Evolutionary conservation across 1,140 invertebrate genomes (phyloP).

Genomic region (Solenopsis fugax): DNA sequence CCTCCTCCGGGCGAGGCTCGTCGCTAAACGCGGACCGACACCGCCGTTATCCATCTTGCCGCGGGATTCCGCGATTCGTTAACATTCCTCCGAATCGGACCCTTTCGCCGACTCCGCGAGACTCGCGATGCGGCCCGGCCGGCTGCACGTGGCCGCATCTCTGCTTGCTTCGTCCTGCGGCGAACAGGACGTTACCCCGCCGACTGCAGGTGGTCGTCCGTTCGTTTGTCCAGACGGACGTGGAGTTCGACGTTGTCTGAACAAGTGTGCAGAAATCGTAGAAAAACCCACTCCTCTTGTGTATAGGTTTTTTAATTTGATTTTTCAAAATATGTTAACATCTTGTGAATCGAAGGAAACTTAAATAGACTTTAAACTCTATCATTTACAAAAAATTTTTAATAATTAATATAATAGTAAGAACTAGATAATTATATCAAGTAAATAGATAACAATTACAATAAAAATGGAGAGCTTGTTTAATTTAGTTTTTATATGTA

Average conservation of each 20-base stretch:
- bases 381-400: too few relatives aligned
- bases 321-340: not conserved
- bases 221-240: slow-evolving; percentile 21
- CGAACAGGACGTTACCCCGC: slow-evolving; percentile 12
- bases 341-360: not conserved
- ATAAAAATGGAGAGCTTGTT: too few relatives aligned
- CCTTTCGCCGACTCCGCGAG: slow-evolving; percentile 40
- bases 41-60: slow-evolving; percentile 73
- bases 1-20: slow-evolving; percentile 56
- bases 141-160: slow-evolving; percentile 31
- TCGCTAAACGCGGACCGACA: slow-evolving; percentile 59
- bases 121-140: slow-evolving; percentile 25
- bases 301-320: not conserved
- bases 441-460: too few relatives aligned
- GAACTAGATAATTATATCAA: too few relatives aligned
- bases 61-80: slow-evolving; percentile 77
- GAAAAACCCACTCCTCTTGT: not conserved
- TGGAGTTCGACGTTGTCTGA: slow-evolving; percentile 1
- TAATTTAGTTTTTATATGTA: too few relatives aligned
- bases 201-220: slow-evolving; percentile 18
- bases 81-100: slow-evolving; percentile 76
- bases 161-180: not conserved
- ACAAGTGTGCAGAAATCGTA: not conserved
- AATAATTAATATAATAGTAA: too few relatives aligned
- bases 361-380: too few relatives aligned